Evolutionary conservation across 2,797 vertebrate genomes (phyloP).

Genomic region (Pampus argenteus): DNA sequence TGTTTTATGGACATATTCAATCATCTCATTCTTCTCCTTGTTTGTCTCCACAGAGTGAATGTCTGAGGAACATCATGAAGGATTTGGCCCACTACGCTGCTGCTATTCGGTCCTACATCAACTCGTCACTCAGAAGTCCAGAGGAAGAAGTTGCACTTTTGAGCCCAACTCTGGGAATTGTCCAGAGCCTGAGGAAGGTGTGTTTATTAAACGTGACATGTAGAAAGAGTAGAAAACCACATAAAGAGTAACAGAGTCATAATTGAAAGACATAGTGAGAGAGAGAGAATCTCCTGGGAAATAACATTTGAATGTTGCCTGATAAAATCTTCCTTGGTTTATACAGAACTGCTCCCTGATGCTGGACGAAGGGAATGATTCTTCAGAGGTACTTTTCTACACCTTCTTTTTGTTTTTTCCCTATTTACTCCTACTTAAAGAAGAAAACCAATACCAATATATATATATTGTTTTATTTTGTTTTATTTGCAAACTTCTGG

Average conservation of each 20-base stretch:
- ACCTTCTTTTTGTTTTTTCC: constrained; percentile 26
- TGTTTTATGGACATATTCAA: background rate
- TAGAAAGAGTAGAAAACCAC: background rate
- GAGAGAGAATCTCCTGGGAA: constrained; percentile 59
- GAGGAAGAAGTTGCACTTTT: constrained; percentile 31
- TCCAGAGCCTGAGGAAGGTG: constrained; percentile 60
- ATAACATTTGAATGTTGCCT: constrained; percentile 51
- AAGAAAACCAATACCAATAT: background rate
- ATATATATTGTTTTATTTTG: background rate
- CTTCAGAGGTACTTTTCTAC: constrained; percentile 65
- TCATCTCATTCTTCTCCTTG: background rate
- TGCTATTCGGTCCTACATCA: constrained; percentile 67
- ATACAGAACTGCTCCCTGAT: constrained; percentile 63
- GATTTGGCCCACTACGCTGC: constrained; percentile 84
- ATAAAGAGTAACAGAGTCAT: background rate
- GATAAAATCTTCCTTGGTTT: constrained; percentile 59
- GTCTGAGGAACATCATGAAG: constrained; percentile 85
- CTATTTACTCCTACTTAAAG: background rate
- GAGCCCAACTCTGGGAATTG: constrained; percentile 29
- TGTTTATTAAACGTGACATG: constrained; percentile 35
- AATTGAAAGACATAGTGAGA: constrained; percentile 18
- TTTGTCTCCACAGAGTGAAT: constrained; percentile 81
- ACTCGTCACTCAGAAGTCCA: background rate
- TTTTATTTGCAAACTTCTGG: background rate
- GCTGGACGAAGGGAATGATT: background rate